phyloP scores from a whole-genome alignment of 2,113 vertebrate genomes.

The Pogona vitticeps region DNA sequence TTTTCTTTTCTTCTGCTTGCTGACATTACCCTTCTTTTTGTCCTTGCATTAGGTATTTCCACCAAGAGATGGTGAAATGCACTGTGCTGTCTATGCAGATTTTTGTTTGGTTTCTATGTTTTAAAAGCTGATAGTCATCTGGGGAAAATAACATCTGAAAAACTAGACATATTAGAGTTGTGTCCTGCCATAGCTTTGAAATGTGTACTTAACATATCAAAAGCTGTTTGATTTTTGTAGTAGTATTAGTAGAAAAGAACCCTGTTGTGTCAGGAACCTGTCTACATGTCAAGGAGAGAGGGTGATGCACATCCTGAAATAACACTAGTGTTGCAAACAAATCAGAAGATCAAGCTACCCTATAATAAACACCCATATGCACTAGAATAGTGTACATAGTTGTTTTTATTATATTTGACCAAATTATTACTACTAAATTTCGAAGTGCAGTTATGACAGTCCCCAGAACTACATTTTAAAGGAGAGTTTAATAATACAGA shows the following conservation, averaged over 20 bases:
- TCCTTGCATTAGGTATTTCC: conserved; percentile 35
- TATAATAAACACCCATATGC: too few species aligned
- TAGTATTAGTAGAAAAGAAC: neutral
- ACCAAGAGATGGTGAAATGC: conserved; percentile 33
- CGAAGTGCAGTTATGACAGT: too few species aligned
- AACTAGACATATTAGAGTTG: neutral
- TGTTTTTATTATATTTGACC: too few species aligned
- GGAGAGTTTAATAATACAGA: too few species aligned
- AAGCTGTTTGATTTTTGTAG: neutral
- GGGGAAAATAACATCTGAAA: neutral
- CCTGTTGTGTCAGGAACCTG: neutral
- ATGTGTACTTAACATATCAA: neutral
- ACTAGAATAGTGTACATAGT: too few species aligned
- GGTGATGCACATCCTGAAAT: too few species aligned
- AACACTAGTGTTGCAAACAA: too few species aligned
- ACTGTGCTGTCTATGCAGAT: neutral
- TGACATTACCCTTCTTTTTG: neutral
- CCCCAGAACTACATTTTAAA: too few species aligned
- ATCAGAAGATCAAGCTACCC: too few species aligned
- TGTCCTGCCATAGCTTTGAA: neutral
- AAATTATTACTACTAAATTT: too few species aligned
- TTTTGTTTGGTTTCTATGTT: neutral
- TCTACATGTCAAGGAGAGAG: neutral
- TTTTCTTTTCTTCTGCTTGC: neutral
- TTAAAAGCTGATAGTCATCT: neutral